Conservation (phyloP, 92 coral and sea anemone genomes). For the Bergia sp. region DNA sequence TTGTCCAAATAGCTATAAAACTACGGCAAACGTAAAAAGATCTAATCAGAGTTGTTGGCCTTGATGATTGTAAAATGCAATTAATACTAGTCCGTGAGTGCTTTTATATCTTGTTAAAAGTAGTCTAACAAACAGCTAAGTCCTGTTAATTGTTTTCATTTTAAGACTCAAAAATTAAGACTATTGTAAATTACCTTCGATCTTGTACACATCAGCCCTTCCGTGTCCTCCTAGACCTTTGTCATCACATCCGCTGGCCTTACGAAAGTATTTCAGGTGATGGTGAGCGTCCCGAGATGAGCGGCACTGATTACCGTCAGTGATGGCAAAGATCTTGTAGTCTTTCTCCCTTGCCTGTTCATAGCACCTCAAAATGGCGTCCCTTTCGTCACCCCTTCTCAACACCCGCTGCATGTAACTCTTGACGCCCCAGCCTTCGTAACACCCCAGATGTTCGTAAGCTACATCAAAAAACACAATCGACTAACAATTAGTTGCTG, state of each 20-base stretch:
- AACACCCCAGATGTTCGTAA: constrained; percentile 14
- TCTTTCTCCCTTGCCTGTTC: constrained; percentile 15
- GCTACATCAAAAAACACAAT: background rate
- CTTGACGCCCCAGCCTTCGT: constrained; percentile 2
- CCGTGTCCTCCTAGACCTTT: constrained; percentile 23
- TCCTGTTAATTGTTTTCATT: background rate
- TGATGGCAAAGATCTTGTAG: constrained; percentile 21
- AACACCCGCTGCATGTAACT: constrained; percentile 17
- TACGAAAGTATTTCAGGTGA: background rate
- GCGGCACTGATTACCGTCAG: constrained; percentile 30
- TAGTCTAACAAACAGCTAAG: no score
- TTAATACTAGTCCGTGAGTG: no score
- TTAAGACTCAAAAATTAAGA: background rate
- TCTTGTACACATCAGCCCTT: background rate
- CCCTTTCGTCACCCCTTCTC: background rate
- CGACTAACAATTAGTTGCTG: no score
- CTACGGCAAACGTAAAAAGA: no score
- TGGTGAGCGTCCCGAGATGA: constrained; percentile 9
- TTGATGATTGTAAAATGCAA: no score
- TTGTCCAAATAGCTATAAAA: no score
- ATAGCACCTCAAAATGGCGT: constrained; percentile 26
- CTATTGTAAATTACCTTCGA: background rate
- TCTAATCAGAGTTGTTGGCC: no score
- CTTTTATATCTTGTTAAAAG: no score
- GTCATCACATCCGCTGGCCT: background rate